These are phyloP conservation scores for Cheilosia pagana DNA, from an alignment of 2,888 invertebrate species.

Conservation along the genomic window DNA sequence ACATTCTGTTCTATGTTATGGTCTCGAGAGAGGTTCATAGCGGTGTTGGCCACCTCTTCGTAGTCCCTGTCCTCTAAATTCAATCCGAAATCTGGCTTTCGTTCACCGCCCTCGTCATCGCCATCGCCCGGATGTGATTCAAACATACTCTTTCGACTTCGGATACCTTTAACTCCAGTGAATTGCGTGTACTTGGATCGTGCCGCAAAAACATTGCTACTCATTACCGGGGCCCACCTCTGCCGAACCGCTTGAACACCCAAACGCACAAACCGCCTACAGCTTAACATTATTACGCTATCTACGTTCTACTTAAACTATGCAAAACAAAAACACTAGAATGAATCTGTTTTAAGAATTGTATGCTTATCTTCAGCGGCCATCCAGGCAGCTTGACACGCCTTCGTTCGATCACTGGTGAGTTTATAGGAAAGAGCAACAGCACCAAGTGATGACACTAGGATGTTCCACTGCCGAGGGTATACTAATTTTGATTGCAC, in stretches of 20 bases:
- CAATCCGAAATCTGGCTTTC: slow-evolving; percentile 30
- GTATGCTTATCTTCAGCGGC: slow-evolving; percentile 83
- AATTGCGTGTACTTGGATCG: slow-evolving; percentile 81
- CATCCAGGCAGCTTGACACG: slow-evolving; percentile 84
- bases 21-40: slow-evolving; percentile 82
- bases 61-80: slow-evolving; percentile 80
- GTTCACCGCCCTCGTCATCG: slow-evolving; percentile 76
- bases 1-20: slow-evolving; percentile 85
- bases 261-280: slow-evolving; percentile 22
- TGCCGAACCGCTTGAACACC: slow-evolving; percentile 1
- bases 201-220: background rate
- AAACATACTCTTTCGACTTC: slow-evolving; percentile 79
- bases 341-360: slow-evolving; percentile 80
- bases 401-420: slow-evolving; percentile 81
- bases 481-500: slow-evolving; percentile 81
- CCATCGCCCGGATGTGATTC: slow-evolving; percentile 74
- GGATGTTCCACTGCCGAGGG: slow-evolving; percentile 80
- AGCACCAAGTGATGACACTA: slow-evolving; percentile 81
- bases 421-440: slow-evolving; percentile 81
- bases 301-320: slow-evolving; percentile 15
- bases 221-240: background rate
- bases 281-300: slow-evolving; percentile 32
- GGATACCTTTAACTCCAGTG: slow-evolving; percentile 81
- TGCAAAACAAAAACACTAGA: slow-evolving; percentile 27
- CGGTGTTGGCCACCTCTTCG: slow-evolving; percentile 82